Evolutionary conservation across 2,113 vertebrate species (phyloP).

Genomic region (Pluvianellus socialis): DNA sequence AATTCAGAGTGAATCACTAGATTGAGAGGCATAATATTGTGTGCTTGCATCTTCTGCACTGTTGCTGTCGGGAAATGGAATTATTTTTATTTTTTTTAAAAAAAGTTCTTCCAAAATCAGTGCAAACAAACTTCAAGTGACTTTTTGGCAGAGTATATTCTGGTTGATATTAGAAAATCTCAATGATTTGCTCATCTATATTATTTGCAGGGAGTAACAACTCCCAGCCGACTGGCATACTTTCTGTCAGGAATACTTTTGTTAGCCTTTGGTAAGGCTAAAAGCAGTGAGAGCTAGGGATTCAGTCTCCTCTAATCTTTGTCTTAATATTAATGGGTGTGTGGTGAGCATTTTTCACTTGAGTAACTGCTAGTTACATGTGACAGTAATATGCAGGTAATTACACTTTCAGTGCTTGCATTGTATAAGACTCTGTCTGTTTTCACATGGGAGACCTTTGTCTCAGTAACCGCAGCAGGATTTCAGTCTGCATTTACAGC

Average conservation of each 20-base stretch:
- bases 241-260: neutral
- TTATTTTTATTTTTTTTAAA: neutral
- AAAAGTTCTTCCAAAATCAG: neutral
- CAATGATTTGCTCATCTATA: fast-evolving
- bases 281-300: neutral
- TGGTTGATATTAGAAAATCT: neutral
- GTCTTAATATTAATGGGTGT: neutral
- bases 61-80: neutral
- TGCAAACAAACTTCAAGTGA: neutral
- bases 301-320: neutral
- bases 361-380: neutral
- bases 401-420: neutral
- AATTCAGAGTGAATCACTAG: no score
- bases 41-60: fast-evolving
- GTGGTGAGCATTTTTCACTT: neutral
- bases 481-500: neutral
- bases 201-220: neutral
- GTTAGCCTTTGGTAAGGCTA: neutral
- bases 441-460: neutral
- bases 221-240: neutral
- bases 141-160: neutral
- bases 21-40: neutral
- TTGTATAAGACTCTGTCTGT: no score
- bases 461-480: no score
- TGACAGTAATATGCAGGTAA: neutral